These are phyloP conservation scores for Drosophila navojoa DNA, from an alignment of 1,140 invertebrate species.

Conservation along the genomic window DNA sequence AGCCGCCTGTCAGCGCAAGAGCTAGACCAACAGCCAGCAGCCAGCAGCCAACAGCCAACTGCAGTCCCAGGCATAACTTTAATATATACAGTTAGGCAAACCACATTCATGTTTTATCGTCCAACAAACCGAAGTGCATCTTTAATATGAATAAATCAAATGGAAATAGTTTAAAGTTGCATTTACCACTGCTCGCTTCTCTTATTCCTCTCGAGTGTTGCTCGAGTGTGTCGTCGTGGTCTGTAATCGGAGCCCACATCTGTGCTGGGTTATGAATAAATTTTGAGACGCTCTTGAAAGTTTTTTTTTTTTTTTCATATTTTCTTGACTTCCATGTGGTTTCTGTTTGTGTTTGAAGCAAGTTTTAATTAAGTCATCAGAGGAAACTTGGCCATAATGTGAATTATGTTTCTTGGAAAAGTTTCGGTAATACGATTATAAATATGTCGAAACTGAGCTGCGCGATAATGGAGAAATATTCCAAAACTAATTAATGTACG, in stretches of 20 bases:
- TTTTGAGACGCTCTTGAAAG: conserved; percentile 28
- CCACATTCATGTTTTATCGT: conserved; percentile 50
- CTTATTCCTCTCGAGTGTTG: neutral
- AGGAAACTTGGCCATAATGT: neutral
- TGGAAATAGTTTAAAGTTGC: conserved; percentile 31
- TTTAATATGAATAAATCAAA: neutral
- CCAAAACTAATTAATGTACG: neutral
- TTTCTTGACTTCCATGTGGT: conserved; percentile 7
- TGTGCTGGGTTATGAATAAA: conserved; percentile 19
- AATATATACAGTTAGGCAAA: conserved; percentile 65
- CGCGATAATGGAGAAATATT: neutral
- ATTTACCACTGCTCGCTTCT: conserved; percentile 10
- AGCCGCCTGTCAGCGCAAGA: conserved; percentile 51
- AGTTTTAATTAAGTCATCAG: conserved; percentile 26
- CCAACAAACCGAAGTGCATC: conserved; percentile 37
- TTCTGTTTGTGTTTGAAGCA: conserved; percentile 24
- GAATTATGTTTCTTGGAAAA: conserved; percentile 15
- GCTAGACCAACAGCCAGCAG: neutral
- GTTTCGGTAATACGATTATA: neutral
- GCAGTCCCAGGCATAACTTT: conserved; percentile 37
- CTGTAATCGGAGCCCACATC: conserved; percentile 35
- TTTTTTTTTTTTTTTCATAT: conserved; percentile 2
- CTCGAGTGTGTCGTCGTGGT: neutral
- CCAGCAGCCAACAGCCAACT: neutral
- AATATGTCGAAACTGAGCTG: neutral